Base-by-base conservation (phyloP, 2,888 invertebrate genomes). In the Maniola hyperantus region DNA sequence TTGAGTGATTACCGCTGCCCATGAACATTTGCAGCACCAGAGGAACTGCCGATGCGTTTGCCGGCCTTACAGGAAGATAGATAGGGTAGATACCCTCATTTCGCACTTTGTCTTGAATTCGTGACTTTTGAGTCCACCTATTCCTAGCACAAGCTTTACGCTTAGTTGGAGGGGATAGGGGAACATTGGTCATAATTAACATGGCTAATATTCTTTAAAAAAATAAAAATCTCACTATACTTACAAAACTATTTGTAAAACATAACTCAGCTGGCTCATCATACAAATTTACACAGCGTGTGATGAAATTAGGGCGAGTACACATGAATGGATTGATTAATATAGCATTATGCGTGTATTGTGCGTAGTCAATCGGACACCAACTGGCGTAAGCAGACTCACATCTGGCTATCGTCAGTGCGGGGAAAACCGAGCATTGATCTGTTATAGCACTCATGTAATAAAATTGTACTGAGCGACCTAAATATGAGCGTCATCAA, bases 391-490 rank as follows among this genome's bases (percentile, higher is more conserved):
- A 48, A 44, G 64, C 20, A 42, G 13, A 26, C 53, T 53, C 54
- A 54, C 70, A 70, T 70, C 68, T 70, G 70, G 64, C 66, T 64
- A 68, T 53, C 57, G 64, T 70, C 65, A 59, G 68, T 8, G 20
- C 44, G 15, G 58, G 20, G n/a, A 6, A 33, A 46, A 34, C 46
- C 59, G 58, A 60, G 54, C 65, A 63, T 61, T 68, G 70, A 68
- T 63, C 67, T 63, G 34, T 58, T 58, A 44, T 2, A 26, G 2
- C 20, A 44, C 36, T 58, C 42, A 26, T 44, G 54, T 54, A 34
- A 54, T 54, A 33, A 15, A 33, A 15, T 51, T 34, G 36, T 54
- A 34, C 34, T 15, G 34, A 36, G 34, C n/a, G 6, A 54, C 15
- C 34, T 36, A 36, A 34, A 54, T 54, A 54, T 54, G 15, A 10